phyloP scores from a whole-genome alignment of 2,797 vertebrate species.

The Melanotaenia trifasciata region DNA sequence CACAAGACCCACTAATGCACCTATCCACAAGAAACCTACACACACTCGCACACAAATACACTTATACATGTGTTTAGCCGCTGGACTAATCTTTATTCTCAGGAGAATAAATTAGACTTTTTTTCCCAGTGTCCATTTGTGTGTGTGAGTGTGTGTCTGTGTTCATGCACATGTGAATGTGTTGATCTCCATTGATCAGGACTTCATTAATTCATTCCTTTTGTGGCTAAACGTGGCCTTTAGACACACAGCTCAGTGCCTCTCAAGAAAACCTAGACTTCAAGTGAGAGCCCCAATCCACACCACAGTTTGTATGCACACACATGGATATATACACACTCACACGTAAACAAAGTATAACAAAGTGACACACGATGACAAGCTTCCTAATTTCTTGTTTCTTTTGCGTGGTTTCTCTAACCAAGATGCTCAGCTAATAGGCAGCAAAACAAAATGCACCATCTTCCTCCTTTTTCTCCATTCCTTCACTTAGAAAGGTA shows the following conservation, averaged over 20 bases:
- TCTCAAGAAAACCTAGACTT: conserved; percentile 59
- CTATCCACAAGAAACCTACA: conserved; percentile 37
- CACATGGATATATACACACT: conserved; percentile 7
- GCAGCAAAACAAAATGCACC: conserved; percentile 17
- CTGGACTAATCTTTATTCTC: conserved; percentile 55
- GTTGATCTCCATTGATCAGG: conserved; percentile 57
- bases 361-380: conserved; percentile 12
- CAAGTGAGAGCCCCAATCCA: conserved; percentile 52
- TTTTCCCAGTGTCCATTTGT: conserved; percentile 28
- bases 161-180: not conserved
- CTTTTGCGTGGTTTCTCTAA: conserved; percentile 4
- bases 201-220: conserved; percentile 68
- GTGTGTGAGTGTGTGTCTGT: conserved; percentile 17
- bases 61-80: conserved; percentile 22
- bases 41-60: not conserved
- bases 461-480: not conserved
- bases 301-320: conserved; percentile 37
- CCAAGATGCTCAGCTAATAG: conserved; percentile 11
- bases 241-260: conserved; percentile 48
- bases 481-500: conserved; percentile 1
- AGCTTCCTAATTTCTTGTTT: conserved; percentile 26
- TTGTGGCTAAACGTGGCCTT: conserved; percentile 60
- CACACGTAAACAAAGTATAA: conserved; percentile 19
- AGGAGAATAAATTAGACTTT: conserved; percentile 63
- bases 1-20: conserved; percentile 36